Conservation (phyloP, 1,140 invertebrate genomes). For the Neodiprion virginianus region DNA sequence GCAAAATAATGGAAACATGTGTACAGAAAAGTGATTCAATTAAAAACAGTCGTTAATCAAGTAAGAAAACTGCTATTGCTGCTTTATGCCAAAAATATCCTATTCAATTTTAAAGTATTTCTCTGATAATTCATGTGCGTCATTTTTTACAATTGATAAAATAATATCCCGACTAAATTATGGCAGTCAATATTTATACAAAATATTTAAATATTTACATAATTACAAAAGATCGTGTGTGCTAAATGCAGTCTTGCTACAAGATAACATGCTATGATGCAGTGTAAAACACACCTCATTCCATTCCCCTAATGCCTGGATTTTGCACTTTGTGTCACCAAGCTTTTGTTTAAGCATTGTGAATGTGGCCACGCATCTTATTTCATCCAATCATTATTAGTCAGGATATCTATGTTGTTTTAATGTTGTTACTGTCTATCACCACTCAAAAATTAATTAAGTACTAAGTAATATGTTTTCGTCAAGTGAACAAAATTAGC, state of each 20-base stretch:
- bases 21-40: too few species aligned
- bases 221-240: not conserved
- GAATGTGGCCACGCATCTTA: too few species aligned
- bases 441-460: not conserved
- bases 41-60: too few species aligned
- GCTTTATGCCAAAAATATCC: not conserved
- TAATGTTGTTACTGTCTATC: too few species aligned
- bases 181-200: slow-evolving; percentile 1
- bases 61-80: too few species aligned
- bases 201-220: not conserved
- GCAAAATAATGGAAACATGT: too few species aligned
- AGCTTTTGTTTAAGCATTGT: too few species aligned
- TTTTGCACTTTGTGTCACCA: too few species aligned
- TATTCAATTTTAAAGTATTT: not conserved
- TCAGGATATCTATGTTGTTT: too few species aligned
- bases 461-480: not conserved
- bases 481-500: too few species aligned
- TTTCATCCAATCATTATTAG: too few species aligned
- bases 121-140: not conserved
- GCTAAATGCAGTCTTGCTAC: not conserved
- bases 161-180: not conserved
- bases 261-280: not conserved
- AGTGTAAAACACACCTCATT: not conserved
- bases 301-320: not conserved
- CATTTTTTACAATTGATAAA: not conserved